phyloP scores from a whole-genome alignment of 2,113 vertebrate genomes.

The Chloroceryle aenea region DNA sequence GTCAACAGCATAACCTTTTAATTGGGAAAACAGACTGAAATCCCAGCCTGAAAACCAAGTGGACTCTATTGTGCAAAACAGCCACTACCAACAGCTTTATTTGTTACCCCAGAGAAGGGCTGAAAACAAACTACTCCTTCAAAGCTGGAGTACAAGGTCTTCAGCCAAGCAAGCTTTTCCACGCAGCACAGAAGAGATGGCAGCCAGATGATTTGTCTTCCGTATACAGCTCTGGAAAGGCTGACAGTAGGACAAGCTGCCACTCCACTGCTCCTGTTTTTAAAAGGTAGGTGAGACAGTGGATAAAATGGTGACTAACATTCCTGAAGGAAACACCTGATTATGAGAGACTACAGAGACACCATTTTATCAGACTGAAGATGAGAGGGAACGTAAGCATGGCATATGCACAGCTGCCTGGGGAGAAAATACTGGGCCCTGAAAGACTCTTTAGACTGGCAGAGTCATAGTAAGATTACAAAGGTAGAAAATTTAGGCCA shows the following conservation, averaged over 20 bases:
- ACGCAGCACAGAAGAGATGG: neutral
- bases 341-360: neutral
- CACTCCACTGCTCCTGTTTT: neutral
- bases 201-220: neutral
- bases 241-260: neutral
- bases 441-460: neutral
- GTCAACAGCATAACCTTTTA: neutral
- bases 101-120: neutral
- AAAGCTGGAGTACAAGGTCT: neutral
- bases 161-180: neutral
- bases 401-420: neutral
- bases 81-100: neutral
- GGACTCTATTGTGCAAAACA: neutral
- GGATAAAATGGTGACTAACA: neutral
- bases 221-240: neutral
- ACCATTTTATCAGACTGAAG: neutral
- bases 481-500: neutral
- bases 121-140: neutral
- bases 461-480: neutral
- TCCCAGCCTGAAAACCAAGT: neutral
- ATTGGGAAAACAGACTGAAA: neutral
- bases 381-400: neutral
- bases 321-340: neutral
- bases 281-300: neutral
- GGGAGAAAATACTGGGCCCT: neutral